These are phyloP conservation scores for Halcyon leucocephala DNA, from an alignment of 2,797 vertebrate genomes.

Conservation along the genomic window DNA sequence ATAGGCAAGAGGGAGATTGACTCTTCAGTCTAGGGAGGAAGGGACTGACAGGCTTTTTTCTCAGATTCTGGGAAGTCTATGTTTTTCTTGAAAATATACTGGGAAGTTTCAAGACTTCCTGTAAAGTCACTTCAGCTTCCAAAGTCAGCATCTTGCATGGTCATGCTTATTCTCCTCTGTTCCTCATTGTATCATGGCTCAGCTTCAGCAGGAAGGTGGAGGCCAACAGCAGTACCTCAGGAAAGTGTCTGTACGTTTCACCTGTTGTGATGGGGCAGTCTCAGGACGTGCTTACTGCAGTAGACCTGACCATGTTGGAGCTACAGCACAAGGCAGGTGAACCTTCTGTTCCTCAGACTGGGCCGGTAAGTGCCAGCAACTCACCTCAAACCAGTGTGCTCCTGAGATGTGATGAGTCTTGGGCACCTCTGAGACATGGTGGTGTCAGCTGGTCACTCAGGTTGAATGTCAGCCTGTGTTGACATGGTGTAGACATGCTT, in stretches of 20 bases:
- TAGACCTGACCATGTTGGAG: background rate
- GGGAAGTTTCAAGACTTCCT: background rate
- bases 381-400: background rate
- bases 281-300: accelerated
- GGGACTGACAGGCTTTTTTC: background rate
- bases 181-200: background rate
- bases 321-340: background rate
- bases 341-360: background rate
- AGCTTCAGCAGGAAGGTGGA: background rate
- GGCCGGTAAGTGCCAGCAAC: background rate
- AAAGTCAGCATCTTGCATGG: background rate
- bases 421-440: background rate
- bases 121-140: background rate
- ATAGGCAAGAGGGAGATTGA: background rate
- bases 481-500: background rate
- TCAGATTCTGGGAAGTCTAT: background rate
- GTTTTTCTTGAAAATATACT: background rate
- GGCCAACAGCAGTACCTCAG: background rate
- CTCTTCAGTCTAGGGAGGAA: background rate
- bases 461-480: background rate
- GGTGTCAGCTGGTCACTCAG: background rate
- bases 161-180: background rate
- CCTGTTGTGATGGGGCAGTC: accelerated
- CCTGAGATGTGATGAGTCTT: background rate
- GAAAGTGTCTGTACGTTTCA: accelerated